Conservation (phyloP, 2,888 invertebrate species). For the Helicoverpa assulta region DNA sequence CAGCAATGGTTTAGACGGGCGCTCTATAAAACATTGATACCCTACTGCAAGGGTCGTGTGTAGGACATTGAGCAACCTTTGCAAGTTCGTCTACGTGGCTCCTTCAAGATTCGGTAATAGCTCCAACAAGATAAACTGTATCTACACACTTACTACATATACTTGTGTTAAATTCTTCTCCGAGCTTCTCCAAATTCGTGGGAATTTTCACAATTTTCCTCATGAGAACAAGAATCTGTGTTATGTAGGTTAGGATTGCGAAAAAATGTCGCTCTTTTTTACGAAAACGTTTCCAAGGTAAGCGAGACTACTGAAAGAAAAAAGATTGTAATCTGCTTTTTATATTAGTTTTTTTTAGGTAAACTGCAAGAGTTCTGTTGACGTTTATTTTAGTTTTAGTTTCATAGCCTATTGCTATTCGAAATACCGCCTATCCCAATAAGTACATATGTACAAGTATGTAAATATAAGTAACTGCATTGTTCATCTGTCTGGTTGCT, state of each 20-base stretch:
- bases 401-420: too few relatives aligned
- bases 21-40: conserved; percentile 25
- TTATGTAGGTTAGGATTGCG: conserved; percentile 7
- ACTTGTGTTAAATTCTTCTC: conserved; percentile 28
- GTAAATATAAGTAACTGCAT: too few relatives aligned
- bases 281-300: conserved; percentile 3
- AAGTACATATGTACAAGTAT: too few relatives aligned
- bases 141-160: conserved; percentile 9
- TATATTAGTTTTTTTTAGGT: background rate
- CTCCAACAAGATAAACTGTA: conserved; percentile 49
- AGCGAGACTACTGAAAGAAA: too few relatives aligned
- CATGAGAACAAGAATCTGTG: background rate
- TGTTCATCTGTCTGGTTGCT: too few relatives aligned
- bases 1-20: background rate
- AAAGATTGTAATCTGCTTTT: background rate
- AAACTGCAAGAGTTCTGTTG: background rate
- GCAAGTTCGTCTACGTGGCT: conserved; percentile 50
- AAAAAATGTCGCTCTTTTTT: background rate
- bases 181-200: conserved; percentile 35
- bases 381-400: too few relatives aligned
- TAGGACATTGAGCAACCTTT: conserved; percentile 49
- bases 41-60: conserved; percentile 21
- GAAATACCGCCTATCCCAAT: too few relatives aligned
- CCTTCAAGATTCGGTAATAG: conserved; percentile 40
- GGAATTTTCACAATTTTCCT: conserved; percentile 23